Evolutionary conservation across 30 jellyfish, hydroid and myxozoan genomes (phyloP), one percentile per base, ranked within the genome.

Genomic region (Nemopilema nomurai): DNA sequence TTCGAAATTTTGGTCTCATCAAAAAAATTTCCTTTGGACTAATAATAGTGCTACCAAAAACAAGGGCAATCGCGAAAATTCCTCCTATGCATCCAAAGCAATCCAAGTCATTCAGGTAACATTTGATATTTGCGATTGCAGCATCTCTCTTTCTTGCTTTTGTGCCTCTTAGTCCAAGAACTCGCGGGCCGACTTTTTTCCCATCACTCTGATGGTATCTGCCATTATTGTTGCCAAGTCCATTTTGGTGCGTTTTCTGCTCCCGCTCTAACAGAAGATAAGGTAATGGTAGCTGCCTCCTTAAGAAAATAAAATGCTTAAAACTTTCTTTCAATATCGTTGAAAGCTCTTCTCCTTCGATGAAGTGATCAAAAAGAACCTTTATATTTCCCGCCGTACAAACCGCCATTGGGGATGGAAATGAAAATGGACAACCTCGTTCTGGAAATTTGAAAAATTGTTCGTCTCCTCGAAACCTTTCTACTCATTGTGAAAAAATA

Each of bases 231-330:
- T 28, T 51, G 27, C 49, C 29, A 8, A 70, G 17, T 16, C 50
- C 52, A 23, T 52, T 64, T 21, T 50, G 27, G n/a, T n/a, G 53
- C 1, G 23, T n/a, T 16, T 26, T 1, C 28, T 51, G 84, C 71
- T 82, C 90, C 17, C 77, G 51, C 41, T 82, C 83, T 51, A 82
- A 50, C 18, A 71, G 77, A 82, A 49, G 22, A 19, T 19, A 27
- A 1, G 90, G 90, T 50, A 82, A 51, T 32, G 90, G 90, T 21
- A 82, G 77, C 69, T 82, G 90, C 51, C 90, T 71, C 32, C 90
- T 49, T 4, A 69, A 31, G 52, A 68, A 82, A 25, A 82, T 67
- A 8, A 82, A 31, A 53, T 82, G 76, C 90, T 82, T 82, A 49
- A 82, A 28, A 24, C 77, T 69, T 69, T 69, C 90, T 53, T 69